Evolutionary conservation across 1,140 invertebrate species (phyloP).

Genomic region (Portunus trituberculatus): DNA sequence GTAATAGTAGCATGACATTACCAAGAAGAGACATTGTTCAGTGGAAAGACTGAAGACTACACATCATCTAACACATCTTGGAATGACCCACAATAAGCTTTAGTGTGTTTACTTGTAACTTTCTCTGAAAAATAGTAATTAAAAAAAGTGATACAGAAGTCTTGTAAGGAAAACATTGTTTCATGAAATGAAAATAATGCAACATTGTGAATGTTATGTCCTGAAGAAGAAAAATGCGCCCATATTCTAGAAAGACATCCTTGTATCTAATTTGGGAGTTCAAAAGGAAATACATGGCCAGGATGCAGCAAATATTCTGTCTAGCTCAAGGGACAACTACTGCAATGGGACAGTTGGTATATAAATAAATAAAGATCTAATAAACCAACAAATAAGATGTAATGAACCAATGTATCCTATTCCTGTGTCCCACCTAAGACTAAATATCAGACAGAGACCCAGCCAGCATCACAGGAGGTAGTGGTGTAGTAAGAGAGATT

Average conservation of each 20-base stretch:
- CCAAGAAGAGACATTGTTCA: neutral
- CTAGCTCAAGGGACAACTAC: too few relatives aligned
- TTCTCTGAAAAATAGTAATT: neutral
- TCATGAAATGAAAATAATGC: too few relatives aligned
- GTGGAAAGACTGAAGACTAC: neutral
- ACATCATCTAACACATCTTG: neutral
- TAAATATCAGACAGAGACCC: neutral
- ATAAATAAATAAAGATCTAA: neutral
- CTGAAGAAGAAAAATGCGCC: too few relatives aligned
- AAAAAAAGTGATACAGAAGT: too few relatives aligned
- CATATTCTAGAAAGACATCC: too few relatives aligned
- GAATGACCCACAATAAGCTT: neutral
- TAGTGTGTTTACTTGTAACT: neutral
- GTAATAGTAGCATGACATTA: neutral
- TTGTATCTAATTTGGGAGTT: too few relatives aligned
- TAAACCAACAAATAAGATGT: too few relatives aligned
- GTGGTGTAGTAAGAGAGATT: neutral
- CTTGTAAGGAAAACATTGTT: too few relatives aligned
- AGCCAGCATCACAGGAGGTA: constrained; percentile 16
- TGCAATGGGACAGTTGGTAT: too few relatives aligned
- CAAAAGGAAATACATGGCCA: too few relatives aligned
- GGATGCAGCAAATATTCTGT: too few relatives aligned
- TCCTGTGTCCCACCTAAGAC: neutral
- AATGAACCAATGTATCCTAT: neutral
- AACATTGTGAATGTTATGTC: too few relatives aligned